These are phyloP conservation scores for Xyliphius kryptos DNA, from an alignment of 2,113 vertebrate species.

Conservation along the genomic window DNA sequence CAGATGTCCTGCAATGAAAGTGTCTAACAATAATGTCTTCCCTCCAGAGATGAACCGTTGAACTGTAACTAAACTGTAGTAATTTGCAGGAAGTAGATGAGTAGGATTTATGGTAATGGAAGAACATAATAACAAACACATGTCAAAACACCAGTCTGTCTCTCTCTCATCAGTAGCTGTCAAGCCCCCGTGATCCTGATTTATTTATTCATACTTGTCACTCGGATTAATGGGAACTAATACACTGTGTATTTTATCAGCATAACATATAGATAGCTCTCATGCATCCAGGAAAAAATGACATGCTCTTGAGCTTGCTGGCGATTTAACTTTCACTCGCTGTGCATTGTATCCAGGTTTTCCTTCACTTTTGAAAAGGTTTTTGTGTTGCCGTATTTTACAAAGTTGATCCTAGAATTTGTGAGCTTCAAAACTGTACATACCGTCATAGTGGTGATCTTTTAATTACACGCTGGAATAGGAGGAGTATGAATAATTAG, in stretches of 20 bases:
- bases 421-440: no score
- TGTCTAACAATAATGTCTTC: slow-evolving; percentile 26
- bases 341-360: slow-evolving; percentile 32
- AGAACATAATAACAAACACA: slow-evolving; percentile 52
- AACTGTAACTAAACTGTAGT: slow-evolving; percentile 22
- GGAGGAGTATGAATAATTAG: no score
- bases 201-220: no score
- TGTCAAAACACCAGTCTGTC: slow-evolving; percentile 37
- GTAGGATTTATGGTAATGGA: slow-evolving; percentile 36
- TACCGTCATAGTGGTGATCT: no score
- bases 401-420: background rate
- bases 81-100: slow-evolving; percentile 34
- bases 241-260: slow-evolving; percentile 55
- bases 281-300: slow-evolving; percentile 44
- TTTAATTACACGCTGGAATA: no score
- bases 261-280: slow-evolving; percentile 34
- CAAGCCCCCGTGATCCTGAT: no score
- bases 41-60: slow-evolving; percentile 14
- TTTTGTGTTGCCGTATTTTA: slow-evolving; percentile 30
- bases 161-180: no score
- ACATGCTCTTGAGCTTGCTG: slow-evolving; percentile 27
- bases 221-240: slow-evolving; percentile 64
- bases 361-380: slow-evolving; percentile 23
- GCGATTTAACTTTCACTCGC: slow-evolving; percentile 18
- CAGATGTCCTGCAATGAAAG: slow-evolving; percentile 19